Evolutionary conservation across 2,797 vertebrate genomes (phyloP).

Genomic region (Pitangus sulphuratus): DNA sequence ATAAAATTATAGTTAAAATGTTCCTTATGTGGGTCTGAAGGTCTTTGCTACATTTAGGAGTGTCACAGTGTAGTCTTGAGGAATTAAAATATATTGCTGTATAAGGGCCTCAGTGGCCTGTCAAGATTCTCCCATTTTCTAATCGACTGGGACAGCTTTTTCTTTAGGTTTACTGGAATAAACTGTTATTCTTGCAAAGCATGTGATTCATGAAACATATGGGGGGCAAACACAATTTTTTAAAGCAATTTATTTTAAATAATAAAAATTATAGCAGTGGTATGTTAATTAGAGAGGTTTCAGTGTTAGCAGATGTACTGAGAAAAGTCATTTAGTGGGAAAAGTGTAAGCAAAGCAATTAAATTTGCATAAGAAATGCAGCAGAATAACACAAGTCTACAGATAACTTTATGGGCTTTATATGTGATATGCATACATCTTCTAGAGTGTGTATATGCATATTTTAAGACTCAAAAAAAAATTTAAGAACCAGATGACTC

Average conservation of each 20-base stretch:
- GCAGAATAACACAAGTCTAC: not conserved
- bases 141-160: not conserved
- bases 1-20: not conserved
- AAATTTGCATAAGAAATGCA: slow-evolving; percentile 10
- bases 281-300: not conserved
- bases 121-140: not conserved
- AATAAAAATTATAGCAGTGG: not conserved
- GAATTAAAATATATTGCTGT: not conserved
- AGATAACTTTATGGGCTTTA: not conserved
- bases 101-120: not conserved
- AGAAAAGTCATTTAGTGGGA: not conserved
- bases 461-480: slow-evolving; percentile 24
- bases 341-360: not conserved
- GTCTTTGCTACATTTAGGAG: not conserved
- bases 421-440: not conserved
- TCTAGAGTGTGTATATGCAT: not conserved
- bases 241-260: not conserved
- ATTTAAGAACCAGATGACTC: not conserved
- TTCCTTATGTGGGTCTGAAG: not conserved
- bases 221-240: not conserved
- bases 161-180: not conserved
- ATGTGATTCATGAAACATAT: not conserved
- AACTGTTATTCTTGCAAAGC: not conserved
- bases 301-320: not conserved
- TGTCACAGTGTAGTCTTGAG: not conserved